A percentile compares a stretch with the other conserved stretches of the same genome.
These are phyloP conservation scores for Trichomalopsis sarcophagae DNA, from an alignment of 1,140 invertebrate genomes.

Conservation along the genomic window DNA sequence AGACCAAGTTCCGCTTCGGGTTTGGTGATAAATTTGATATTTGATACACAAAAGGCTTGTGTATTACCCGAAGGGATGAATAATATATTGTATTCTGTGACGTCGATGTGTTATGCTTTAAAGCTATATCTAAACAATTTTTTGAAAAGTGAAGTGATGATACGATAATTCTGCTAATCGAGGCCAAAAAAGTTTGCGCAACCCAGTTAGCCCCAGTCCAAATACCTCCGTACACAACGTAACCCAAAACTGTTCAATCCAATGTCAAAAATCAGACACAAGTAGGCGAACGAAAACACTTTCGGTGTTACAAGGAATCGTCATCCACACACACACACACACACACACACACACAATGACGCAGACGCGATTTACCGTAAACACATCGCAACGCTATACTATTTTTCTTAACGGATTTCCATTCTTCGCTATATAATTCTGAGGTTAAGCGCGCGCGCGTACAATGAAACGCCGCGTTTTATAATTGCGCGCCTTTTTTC, in stretches of 20 bases:
- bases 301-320: background rate
- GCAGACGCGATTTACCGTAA: conserved; percentile 18
- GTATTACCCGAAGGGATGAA: background rate
- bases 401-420: conserved; percentile 11
- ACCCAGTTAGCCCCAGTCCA: too few relatives aligned
- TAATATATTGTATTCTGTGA: background rate
- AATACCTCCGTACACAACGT: background rate
- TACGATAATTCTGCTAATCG: too few relatives aligned
- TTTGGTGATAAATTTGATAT: too few relatives aligned
- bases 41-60: too few relatives aligned
- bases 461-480: conserved; percentile 15
- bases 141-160: too few relatives aligned
- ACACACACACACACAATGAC: background rate
- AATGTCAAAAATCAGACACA: background rate
- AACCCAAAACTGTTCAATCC: background rate
- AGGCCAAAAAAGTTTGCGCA: too few relatives aligned
- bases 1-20: too few relatives aligned
- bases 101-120: too few relatives aligned
- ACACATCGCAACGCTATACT: background rate
- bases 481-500: conserved; percentile 26
- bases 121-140: too few relatives aligned
- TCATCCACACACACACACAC: background rate
- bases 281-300: background rate
- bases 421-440: background rate
- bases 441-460: conserved; percentile 2